These are phyloP conservation scores for Reticulitermes speratus DNA, from an alignment of 1,140 invertebrate species.

Conservation along the genomic window DNA sequence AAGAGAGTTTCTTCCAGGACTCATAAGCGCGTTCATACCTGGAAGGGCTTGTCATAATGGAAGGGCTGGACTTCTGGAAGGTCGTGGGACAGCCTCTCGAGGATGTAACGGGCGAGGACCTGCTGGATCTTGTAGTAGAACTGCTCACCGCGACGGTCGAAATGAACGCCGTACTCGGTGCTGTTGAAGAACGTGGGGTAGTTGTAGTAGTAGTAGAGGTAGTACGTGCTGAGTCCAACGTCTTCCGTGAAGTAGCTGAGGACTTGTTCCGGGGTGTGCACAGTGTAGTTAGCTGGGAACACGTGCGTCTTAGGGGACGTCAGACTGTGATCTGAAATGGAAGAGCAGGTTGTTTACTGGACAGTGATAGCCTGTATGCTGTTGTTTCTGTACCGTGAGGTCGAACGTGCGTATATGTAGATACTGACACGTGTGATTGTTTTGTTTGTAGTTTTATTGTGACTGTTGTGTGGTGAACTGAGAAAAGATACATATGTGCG, in stretches of 20 bases:
- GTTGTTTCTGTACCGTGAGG: too few relatives aligned
- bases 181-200: slow-evolving; percentile 63
- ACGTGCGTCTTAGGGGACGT: slow-evolving; percentile 21
- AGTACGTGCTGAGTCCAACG: slow-evolving; percentile 65
- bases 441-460: too few relatives aligned
- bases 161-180: slow-evolving; percentile 49
- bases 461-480: too few relatives aligned
- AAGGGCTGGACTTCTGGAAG: slow-evolving; percentile 59
- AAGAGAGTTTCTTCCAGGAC: too few relatives aligned
- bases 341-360: too few relatives aligned
- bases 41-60: slow-evolving; percentile 52
- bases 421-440: too few relatives aligned
- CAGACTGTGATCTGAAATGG: not conserved
- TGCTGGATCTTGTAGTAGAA: slow-evolving; percentile 62
- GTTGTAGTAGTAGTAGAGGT: slow-evolving; percentile 63
- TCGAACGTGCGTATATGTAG: too few relatives aligned
- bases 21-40: slow-evolving; percentile 36
- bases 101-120: slow-evolving; percentile 62
- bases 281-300: slow-evolving; percentile 30
- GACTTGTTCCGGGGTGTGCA: slow-evolving; percentile 54
- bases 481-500: too few relatives aligned
- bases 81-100: slow-evolving; percentile 66
- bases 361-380: too few relatives aligned
- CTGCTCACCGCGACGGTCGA: slow-evolving; percentile 60
- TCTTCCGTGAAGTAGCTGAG: slow-evolving; percentile 76